Percentiles rank a stretch among this genome's conserved stretches.
phyloP scores from a whole-genome alignment of 2,113 vertebrate species.

The Elephantulus edwardii region DNA sequence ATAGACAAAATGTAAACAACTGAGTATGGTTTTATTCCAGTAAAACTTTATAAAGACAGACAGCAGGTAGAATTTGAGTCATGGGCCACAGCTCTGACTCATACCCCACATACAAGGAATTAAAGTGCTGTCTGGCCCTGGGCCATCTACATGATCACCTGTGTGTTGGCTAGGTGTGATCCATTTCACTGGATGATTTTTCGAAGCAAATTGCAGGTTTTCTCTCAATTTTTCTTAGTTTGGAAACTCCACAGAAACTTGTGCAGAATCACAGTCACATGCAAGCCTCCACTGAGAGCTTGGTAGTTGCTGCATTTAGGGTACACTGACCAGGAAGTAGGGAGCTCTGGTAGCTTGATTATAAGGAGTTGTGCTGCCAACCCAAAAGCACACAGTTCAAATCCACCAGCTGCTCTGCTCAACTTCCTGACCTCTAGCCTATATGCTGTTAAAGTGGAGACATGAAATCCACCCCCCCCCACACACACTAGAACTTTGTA shows the following conservation, averaged over 20 bases:
- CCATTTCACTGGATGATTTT: background rate
- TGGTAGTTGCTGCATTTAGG: background rate
- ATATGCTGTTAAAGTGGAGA: background rate
- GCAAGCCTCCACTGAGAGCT: background rate
- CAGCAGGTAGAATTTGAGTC: background rate
- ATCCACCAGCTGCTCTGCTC: background rate
- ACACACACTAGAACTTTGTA: background rate
- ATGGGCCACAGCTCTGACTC: background rate
- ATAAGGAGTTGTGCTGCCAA: background rate
- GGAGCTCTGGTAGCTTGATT: too few species aligned
- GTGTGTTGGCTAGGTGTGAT: background rate
- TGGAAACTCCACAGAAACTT: background rate
- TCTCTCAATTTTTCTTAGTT: background rate
- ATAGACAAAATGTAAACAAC: background rate
- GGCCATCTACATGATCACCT: background rate
- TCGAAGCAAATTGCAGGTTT: background rate
- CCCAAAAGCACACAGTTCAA: background rate
- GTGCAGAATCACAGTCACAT: background rate
- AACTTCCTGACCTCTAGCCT: background rate
- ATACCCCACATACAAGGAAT: background rate
- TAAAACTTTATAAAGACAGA: background rate
- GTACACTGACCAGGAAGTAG: background rate
- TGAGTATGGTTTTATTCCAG: background rate
- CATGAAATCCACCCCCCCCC: too few species aligned
- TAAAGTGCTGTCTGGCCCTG: background rate